Conservation (phyloP, 2,113 vertebrate species). For the Paramormyrops kingsleyae region DNA sequence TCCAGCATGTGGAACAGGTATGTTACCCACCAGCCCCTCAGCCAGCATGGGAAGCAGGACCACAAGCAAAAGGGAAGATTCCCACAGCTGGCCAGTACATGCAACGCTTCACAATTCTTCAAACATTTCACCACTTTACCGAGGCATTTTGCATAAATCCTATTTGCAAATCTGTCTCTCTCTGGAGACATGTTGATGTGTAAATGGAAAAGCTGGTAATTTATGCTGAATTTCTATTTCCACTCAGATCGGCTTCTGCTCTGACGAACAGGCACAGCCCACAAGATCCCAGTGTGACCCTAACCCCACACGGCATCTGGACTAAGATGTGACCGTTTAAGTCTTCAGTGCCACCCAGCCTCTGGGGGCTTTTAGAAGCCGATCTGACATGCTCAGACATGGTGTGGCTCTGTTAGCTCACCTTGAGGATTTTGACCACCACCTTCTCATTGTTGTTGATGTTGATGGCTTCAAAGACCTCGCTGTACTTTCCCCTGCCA, state of each 20-base stretch:
- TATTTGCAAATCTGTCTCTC: background rate
- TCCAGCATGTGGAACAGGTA: background rate
- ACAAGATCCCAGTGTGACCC: background rate
- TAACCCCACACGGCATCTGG: background rate
- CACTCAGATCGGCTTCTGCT: background rate
- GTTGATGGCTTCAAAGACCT: constrained; percentile 98
- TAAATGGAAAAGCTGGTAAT: constrained; percentile 2
- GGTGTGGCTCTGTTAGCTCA: constrained; percentile 46
- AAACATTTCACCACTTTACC: background rate
- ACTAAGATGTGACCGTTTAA: background rate
- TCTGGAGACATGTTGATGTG: background rate
- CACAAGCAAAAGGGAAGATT: background rate
- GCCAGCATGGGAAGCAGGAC: background rate
- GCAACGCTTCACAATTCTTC: background rate
- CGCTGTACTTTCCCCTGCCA: constrained; percentile 94
- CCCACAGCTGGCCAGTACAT: background rate
- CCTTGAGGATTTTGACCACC: constrained; percentile 98
- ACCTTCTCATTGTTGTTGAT: constrained; percentile 97
- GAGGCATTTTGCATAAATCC: background rate
- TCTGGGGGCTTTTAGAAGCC: background rate
- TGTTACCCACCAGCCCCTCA: background rate
- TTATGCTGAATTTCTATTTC: background rate
- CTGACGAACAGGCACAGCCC: background rate
- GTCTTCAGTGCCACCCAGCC: background rate
- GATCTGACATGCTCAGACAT: background rate